Evolutionary conservation across 1,140 invertebrate species (phyloP), one percentile per base, ranked within the genome.

Genomic region (Calosoma granatense): DNA sequence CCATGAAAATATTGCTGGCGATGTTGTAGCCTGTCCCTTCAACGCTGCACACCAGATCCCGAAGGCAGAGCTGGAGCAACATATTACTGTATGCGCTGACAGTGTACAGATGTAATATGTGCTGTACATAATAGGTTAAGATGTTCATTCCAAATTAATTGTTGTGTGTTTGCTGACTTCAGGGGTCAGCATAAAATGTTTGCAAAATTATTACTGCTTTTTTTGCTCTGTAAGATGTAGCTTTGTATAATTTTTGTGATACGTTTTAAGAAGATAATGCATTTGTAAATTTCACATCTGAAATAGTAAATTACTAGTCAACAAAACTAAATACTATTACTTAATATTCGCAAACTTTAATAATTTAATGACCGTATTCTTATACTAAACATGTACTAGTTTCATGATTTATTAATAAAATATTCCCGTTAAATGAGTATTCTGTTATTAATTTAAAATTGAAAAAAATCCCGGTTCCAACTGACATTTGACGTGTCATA

Each of bases 41-140:
- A 75, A 78, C 59, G 67, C 70, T 0, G 69, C 76, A 0, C 81
- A 83, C 63, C 59, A 69, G 1, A 59, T 68, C 14, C 59, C 61
- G 0, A 17, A 60, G 0, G 1, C 53, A 0, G 51, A 68, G 9
- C 17, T 59, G 3, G 12, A 56, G 20, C 17, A 52, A 12, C 56
- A 57, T 20, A 39, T 57, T 4, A n/a, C 15, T 11, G 15, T 14
- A n/a, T 57, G 56, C 30, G 26, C 51, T 0, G 36, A 57, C 20
- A 57, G 36, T n/a, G n/a, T n/a, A n/a, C n/a, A 20, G 15, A 23
- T 51, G 11, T 26, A 14, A 47, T 39, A 2, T 26, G 23, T n/a
- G 19, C 43, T 9, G 43, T 22, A 26, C 17, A 52, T 3, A 14
- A 20, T 4, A 36, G 12, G 12, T 26, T 20, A 51, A 22, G 21